These are phyloP conservation scores for Antrozous pallidus DNA, from an alignment of 2,797 vertebrate genomes.

Conservation along the genomic window DNA sequence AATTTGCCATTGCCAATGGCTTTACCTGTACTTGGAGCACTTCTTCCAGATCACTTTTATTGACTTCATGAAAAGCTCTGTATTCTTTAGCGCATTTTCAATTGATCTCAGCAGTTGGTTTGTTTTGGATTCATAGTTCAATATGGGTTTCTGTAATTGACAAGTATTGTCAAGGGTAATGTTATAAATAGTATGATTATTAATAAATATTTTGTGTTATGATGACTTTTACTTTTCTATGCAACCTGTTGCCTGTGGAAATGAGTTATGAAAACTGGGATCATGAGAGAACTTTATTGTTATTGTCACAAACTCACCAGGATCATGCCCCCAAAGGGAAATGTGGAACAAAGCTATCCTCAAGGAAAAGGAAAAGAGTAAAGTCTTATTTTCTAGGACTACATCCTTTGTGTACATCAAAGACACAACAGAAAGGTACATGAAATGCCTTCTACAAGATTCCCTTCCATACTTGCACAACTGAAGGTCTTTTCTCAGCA, in stretches of 20 bases:
- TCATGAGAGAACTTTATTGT: constrained; percentile 31
- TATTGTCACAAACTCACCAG: background rate
- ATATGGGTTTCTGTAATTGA: background rate
- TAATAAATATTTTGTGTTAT: constrained; percentile 46
- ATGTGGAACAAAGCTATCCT: constrained; percentile 25
- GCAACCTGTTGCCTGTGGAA: background rate
- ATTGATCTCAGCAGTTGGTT: background rate
- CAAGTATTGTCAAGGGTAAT: background rate
- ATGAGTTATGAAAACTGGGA: constrained; percentile 3
- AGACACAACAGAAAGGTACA: constrained; percentile 20
- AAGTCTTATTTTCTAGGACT: constrained; percentile 46
- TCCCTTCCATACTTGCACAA: constrained; percentile 23
- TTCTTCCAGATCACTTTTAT: background rate
- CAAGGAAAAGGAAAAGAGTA: background rate
- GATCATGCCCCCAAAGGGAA: constrained; percentile 8
- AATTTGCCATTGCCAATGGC: background rate
- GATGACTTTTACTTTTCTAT: constrained; percentile 18
- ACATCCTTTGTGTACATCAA: constrained; percentile 56
- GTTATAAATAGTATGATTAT: background rate
- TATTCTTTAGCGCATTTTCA: background rate
- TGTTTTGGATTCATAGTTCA: background rate
- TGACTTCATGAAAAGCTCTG: background rate
- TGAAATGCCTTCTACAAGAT: constrained; percentile 51
- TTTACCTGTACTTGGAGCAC: background rate
- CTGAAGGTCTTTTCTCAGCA: constrained; percentile 47